These are phyloP conservation scores for Rhabdornis inornatus DNA, from an alignment of 2,113 vertebrate species.

Conservation along the genomic window DNA sequence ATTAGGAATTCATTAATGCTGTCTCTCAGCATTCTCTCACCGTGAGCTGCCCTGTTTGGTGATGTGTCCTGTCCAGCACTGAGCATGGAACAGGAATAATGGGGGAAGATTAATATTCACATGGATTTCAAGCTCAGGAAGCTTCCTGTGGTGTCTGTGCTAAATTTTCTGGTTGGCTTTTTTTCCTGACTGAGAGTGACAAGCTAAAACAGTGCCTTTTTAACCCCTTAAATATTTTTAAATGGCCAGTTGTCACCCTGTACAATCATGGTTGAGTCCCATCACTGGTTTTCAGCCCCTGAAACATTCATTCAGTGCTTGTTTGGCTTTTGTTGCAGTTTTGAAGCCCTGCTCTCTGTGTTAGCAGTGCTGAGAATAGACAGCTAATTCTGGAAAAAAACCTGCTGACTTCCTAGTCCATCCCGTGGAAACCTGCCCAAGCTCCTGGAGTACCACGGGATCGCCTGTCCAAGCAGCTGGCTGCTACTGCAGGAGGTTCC, in stretches of 20 bases:
- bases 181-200: neutral
- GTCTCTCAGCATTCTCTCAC: neutral
- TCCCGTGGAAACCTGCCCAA: neutral
- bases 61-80: neutral
- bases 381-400: constrained; percentile 32
- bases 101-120: neutral
- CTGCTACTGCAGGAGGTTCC: neutral
- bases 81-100: neutral
- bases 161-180: neutral
- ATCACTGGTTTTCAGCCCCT: neutral
- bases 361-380: neutral
- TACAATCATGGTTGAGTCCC: neutral
- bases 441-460: constrained; percentile 5
- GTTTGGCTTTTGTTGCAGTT: constrained; percentile 11
- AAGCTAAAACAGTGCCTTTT: neutral
- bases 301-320: neutral
- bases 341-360: neutral
- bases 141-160: neutral
- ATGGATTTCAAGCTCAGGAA: neutral
- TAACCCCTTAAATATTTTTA: neutral
- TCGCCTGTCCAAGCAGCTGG: neutral
- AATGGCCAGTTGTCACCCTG: neutral
- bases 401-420: constrained; percentile 19
- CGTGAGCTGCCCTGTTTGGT: neutral
- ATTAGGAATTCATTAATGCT: neutral